Conservation (phyloP, 2,888 invertebrate genomes). For the Agrochola lychnidis region DNA sequence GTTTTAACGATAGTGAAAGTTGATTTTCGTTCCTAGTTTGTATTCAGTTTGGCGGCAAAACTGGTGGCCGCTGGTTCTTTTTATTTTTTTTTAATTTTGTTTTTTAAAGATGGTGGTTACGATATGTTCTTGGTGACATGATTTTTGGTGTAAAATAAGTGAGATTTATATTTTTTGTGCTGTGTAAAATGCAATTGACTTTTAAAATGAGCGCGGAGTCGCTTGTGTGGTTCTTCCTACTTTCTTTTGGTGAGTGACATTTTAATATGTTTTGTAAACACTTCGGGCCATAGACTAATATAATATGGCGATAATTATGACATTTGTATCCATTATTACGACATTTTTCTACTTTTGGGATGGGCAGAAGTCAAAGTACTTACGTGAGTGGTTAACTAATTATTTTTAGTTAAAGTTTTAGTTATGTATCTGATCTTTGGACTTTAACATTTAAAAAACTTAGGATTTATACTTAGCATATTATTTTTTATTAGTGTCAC, state of each 20-base stretch:
- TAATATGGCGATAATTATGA: constrained; percentile 30
- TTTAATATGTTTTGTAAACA: constrained; percentile 40
- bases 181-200: constrained; percentile 41
- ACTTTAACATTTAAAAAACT: background rate
- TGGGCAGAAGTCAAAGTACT: background rate
- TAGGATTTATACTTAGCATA: background rate
- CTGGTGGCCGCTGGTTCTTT: constrained; percentile 59
- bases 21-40: constrained; percentile 57
- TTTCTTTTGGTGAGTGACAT: constrained; percentile 75
- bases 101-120: constrained; percentile 39
- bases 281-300: constrained; percentile 25
- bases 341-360: background rate
- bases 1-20: constrained; percentile 75
- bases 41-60: constrained; percentile 86
- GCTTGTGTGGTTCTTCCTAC: constrained; percentile 67
- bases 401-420: background rate
- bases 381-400: background rate
- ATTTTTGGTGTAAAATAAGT: constrained; percentile 36
- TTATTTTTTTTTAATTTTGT: constrained; percentile 40
- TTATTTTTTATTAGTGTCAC: background rate
- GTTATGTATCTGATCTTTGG: background rate
- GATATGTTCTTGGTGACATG: constrained; percentile 26
- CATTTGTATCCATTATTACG: constrained; percentile 39
- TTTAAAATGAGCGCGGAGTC: constrained; percentile 67
- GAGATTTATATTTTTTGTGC: constrained; percentile 36